Conservation (phyloP, 2,888 invertebrate genomes). For the Acanthococcus lagerstroemiae region DNA sequence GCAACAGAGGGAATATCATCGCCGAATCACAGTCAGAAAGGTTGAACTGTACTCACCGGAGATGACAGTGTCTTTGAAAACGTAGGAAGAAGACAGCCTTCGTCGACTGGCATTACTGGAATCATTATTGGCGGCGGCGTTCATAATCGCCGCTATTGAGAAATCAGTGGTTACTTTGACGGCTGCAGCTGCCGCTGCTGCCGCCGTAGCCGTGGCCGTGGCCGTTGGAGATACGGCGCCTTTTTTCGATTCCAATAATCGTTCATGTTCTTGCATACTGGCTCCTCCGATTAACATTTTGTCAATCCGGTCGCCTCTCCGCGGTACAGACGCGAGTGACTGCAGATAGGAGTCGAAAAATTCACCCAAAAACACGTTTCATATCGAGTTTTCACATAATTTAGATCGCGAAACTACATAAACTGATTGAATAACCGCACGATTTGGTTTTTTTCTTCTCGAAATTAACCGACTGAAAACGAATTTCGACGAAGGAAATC, state of each 20-base stretch:
- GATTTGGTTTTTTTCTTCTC: no score
- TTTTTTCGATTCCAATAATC: slow-evolving; percentile 21
- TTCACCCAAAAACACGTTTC: neutral
- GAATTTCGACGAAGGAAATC: no score
- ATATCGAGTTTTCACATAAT: no score
- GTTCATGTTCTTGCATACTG: slow-evolving; percentile 10
- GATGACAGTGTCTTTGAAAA: slow-evolving; percentile 19
- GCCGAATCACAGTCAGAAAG: no score
- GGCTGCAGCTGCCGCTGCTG: slow-evolving; percentile 29
- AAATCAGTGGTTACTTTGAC: slow-evolving; percentile 68
- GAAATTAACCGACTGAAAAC: no score
- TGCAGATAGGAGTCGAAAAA: neutral
- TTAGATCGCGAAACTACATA: no score
- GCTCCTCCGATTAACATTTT: slow-evolving; percentile 22
- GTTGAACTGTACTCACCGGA: slow-evolving; percentile 28
- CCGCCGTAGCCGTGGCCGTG: slow-evolving; percentile 14
- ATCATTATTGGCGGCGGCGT: slow-evolving; percentile 51
- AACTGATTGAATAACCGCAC: no score
- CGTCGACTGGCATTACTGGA: slow-evolving; percentile 10
- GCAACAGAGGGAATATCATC: no score
- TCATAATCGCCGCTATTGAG: slow-evolving; percentile 93
- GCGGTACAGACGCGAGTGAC: no score
- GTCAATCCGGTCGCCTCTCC: neutral
- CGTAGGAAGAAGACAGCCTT: slow-evolving; percentile 9
- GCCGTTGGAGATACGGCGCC: slow-evolving; percentile 13